Evolutionary conservation across 2,797 vertebrate genomes (phyloP).

Genomic region (Pempheris klunzingeri): DNA sequence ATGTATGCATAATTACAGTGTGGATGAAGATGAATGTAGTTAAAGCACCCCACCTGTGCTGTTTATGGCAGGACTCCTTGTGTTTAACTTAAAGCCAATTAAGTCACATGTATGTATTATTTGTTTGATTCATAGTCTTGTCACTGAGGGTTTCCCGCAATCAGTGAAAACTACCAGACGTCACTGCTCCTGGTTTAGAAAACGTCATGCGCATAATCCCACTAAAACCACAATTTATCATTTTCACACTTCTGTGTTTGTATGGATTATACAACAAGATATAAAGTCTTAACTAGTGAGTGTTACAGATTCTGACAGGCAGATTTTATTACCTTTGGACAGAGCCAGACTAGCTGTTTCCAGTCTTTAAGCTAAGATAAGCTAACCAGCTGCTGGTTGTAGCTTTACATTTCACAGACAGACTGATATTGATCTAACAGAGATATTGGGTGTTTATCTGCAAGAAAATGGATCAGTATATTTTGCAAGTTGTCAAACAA

Average conservation of each 20-base stretch:
- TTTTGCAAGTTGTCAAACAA: neutral
- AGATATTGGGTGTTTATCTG: too few relatives aligned
- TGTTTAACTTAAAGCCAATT: neutral
- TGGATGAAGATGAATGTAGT: neutral
- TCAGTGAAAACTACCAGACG: neutral
- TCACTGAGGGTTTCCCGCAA: neutral
- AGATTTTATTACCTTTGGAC: neutral
- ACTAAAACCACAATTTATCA: neutral
- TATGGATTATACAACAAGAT: neutral
- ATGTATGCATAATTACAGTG: neutral
- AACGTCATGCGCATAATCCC: neutral
- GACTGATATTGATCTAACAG: neutral
- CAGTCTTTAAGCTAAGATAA: neutral
- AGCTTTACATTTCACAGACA: neutral
- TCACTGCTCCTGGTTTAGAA: neutral
- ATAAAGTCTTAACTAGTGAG: neutral
- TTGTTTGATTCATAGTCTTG: constrained; percentile 1
- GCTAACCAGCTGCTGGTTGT: neutral
- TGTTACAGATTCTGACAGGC: neutral
- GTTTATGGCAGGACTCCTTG: too few relatives aligned
- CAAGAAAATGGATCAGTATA: neutral
- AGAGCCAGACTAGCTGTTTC: neutral
- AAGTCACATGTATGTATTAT: neutral
- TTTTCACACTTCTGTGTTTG: neutral
- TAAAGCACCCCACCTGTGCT: neutral